Base-by-base conservation (phyloP, 2,888 invertebrate genomes). In the Microplitis deprimator region DNA sequence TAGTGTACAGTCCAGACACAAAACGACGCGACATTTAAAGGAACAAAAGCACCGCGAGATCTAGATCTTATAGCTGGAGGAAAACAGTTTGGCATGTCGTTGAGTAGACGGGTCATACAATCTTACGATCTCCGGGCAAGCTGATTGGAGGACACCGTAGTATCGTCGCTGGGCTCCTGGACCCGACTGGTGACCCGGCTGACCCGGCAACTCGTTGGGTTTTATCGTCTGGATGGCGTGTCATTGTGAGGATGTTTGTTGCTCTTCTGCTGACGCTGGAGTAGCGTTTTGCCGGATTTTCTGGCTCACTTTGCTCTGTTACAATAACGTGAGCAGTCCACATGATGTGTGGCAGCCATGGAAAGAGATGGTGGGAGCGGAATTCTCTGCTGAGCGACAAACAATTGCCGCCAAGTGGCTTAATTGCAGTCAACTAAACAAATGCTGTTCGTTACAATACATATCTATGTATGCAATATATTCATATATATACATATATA, bases 351-450 rank as follows among this genome's bases (percentile, higher is more conserved):
- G 29, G 29, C 29, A 29, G 29, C 29, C 29, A 68, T 61, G 72
- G 76, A 77, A 77, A 64, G 50, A 38, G 83, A 84, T 86, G 85
- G 84, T 87, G 87, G 88, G 88, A 87, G 88, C 87, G 89, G 88
- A 89, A 89, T 89, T 89, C 89, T 89, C 84, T 88, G 88, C 88
- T 86, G 88, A 89, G 89, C 89, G 89, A 89, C 89, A 89, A 90
- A 89, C 89, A 90, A 90, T 89, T 89, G 89, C 88, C 87, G 88
- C 87, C 89, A 90, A 90, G 89, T 90, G 89, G 89, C 89, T 89
- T 89, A 89, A 90, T 90, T 90, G 89, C 88, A 86, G 87, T 88
- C 88, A 89, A 89, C 89, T 89, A 89, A 90, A 89, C 89, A 90
- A 89, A 89, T 86, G 73, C 67, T 73, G 59, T 71, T 61, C 71